These are phyloP conservation scores for Polylopha cassiicola DNA, from an alignment of 2,888 invertebrate species.

Conservation along the genomic window DNA sequence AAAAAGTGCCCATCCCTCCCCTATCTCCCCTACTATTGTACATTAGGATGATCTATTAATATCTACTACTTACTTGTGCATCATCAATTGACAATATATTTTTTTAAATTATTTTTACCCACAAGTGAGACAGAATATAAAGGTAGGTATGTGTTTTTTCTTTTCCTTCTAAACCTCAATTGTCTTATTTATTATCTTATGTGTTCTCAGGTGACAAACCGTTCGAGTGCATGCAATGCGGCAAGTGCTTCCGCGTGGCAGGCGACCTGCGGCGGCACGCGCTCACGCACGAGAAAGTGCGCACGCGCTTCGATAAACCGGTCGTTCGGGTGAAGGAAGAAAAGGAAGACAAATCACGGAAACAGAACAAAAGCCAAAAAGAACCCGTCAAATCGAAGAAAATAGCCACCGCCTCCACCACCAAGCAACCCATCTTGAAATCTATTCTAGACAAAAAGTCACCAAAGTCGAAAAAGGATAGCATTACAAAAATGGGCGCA, in stretches of 20 bases:
- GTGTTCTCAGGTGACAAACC: slow-evolving; percentile 82
- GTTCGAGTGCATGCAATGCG: slow-evolving; percentile 84
- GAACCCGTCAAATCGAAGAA: slow-evolving; percentile 25
- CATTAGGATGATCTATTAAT: too few species aligned
- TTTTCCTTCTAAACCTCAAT: too few species aligned
- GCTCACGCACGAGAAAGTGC: slow-evolving; percentile 79
- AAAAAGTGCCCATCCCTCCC: too few species aligned
- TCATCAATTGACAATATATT: too few species aligned
- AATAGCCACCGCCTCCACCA: slow-evolving; percentile 3
- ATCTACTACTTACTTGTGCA: too few species aligned
- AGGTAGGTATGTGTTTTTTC: too few species aligned
- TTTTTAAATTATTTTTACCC: too few species aligned
- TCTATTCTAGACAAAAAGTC: slow-evolving; percentile 15
- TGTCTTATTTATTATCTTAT: not conserved
- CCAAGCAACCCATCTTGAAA: slow-evolving; percentile 21
- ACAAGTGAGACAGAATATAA: too few species aligned
- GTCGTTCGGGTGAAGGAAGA: slow-evolving; percentile 29
- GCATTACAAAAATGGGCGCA: slow-evolving; percentile 35
- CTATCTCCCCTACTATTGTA: too few species aligned
- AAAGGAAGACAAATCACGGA: slow-evolving; percentile 18
- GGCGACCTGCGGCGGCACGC: slow-evolving; percentile 90
- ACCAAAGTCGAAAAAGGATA: slow-evolving; percentile 33
- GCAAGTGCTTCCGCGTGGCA: slow-evolving; percentile 88
- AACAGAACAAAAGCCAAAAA: slow-evolving; percentile 26
- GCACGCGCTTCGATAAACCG: slow-evolving; percentile 38